Base-by-base conservation (phyloP, 2,113 vertebrate species). In the Percina caprodes region DNA sequence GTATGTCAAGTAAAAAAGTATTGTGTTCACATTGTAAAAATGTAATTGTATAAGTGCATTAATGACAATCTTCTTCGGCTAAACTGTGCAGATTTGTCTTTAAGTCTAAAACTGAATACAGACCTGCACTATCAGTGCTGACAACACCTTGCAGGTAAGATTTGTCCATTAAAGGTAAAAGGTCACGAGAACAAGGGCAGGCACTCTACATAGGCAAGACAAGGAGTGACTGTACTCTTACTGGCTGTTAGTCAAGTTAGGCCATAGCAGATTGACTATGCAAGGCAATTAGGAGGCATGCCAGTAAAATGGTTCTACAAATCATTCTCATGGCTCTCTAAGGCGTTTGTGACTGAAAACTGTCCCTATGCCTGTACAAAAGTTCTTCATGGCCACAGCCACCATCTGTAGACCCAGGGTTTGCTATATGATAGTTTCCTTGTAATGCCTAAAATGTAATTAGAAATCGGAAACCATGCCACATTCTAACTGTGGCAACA, bases 111-210 rank as follows among this genome's bases (percentile, higher is more conserved):
- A 59, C 8, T 33, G 62, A 54, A 67, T 19, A 16, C 24, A 30
- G 18, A 63, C 35, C 18, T 70, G 58, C 55, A 66, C 66, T 88
- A 85, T 88, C 82, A 74, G 77, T 18, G 9, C 19, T 51, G 75
- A 66, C 83, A 89, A 81, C 85, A 91, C 71, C 82, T 89, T 74
- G n/a, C 60, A 77, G 54, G 69, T 78, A 63, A 54, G 66, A 71
- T 55, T 82, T 74, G 54, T 63, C 52, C 59, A 77, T 46, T 69
- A 26, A 51, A 84, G 85, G 68, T 71, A 90, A 90, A 91, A 91
- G 87, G 86, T 91, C 42, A 6, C 33, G 24, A 14, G 54, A 35
- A 81, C 60, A 23, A 58, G 48, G 13, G n/a, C 59, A 77, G 66
- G 39, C 10, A 42, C 54, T 74, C 52, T 18, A 48, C 56, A 61